Base-by-base conservation (phyloP, 1,140 invertebrate genomes). In the Drosophila kepulauana region DNA sequence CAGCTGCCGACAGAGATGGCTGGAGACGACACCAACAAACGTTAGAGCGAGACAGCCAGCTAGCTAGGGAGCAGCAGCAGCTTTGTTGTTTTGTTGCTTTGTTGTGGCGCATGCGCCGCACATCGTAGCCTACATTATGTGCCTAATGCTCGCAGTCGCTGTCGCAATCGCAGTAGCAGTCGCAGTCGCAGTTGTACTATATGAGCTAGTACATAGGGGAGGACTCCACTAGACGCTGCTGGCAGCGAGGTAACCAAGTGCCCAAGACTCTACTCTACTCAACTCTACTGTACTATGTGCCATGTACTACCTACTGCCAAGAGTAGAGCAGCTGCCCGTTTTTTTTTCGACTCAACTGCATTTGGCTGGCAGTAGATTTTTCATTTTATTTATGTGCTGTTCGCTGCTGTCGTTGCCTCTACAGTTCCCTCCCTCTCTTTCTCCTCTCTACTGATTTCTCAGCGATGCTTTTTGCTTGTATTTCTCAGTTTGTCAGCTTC, bases 371-470 rank as follows among this genome's bases (percentile, higher is more conserved):
- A 89, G 85, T 89, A 89, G 85, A 89, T 89, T 89, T 89, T 89
- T 89, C 85, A 89, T 89, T 89, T 85, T 89, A 89, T 89, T 89
- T 89, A 89, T 89, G 86, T 90, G 85, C 85, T 87, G 58, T 46
- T 57, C 64, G 38, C 49, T 61, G 20, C 20, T 25, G 45, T 48
- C 62, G 59, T 33, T 25, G 15, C n/a, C n/a, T 13, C 16, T 11
- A 16, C 70, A 45, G 6, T 13, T 4, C 58, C 15, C 11, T 1
- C 6, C 6, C 48, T n/a, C 49, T 45, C 35, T 8, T 0, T 13
- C n/a, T 33, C 30, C 7, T 58, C 66, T 81, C 49, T 38, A 25
- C 20, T 0, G 20, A 25, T 25, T 25, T 25, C 20, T 25, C 20
- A 25, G 57, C 38, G 54, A 2, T 75, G 48, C 54, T 61, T 70